phyloP scores from a whole-genome alignment of 1,140 invertebrate genomes.

The Bombus difficillimus region DNA sequence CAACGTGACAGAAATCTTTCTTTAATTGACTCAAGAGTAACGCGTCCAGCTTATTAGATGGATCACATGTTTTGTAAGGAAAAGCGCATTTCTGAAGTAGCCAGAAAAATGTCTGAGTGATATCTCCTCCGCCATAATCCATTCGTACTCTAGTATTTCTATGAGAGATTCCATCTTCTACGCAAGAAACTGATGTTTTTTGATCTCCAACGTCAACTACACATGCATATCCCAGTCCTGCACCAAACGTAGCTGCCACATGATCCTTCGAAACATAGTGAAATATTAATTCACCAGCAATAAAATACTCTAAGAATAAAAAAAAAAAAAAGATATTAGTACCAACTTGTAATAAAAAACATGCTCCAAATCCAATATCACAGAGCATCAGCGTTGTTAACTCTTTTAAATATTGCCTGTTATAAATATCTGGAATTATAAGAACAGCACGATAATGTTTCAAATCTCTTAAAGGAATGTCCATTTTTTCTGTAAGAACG shows the following conservation, averaged over 20 bases:
- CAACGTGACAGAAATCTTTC: constrained; percentile 95
- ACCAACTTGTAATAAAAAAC: constrained; percentile 92
- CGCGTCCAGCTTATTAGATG: constrained; percentile 87
- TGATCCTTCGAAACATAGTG: constrained; percentile 86
- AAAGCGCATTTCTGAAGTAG: constrained; percentile 94
- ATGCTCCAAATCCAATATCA: constrained; percentile 94
- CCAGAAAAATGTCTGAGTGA: constrained; percentile 93
- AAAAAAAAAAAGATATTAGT: neutral
- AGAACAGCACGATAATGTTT: constrained; percentile 93
- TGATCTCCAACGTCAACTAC: constrained; percentile 98
- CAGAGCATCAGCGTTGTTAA: constrained; percentile 91
- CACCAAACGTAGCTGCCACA: constrained; percentile 96
- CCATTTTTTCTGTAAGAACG: constrained; percentile 89
- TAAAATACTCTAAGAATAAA: neutral
- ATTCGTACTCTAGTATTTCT: constrained; percentile 91
- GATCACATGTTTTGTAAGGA: constrained; percentile 91
- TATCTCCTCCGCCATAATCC: constrained; percentile 95
- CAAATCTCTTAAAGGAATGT: constrained; percentile 90
- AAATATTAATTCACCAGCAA: constrained; percentile 4
- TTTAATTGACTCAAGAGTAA: constrained; percentile 92
- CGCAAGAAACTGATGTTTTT: constrained; percentile 97
- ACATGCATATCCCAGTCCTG: constrained; percentile 95
- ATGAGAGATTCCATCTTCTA: constrained; percentile 97
- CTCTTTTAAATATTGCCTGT: constrained; percentile 93
- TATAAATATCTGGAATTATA: constrained; percentile 96